These are phyloP conservation scores for Atherinosoma microstoma DNA, from an alignment of 2,797 vertebrate species.

Conservation along the genomic window DNA sequence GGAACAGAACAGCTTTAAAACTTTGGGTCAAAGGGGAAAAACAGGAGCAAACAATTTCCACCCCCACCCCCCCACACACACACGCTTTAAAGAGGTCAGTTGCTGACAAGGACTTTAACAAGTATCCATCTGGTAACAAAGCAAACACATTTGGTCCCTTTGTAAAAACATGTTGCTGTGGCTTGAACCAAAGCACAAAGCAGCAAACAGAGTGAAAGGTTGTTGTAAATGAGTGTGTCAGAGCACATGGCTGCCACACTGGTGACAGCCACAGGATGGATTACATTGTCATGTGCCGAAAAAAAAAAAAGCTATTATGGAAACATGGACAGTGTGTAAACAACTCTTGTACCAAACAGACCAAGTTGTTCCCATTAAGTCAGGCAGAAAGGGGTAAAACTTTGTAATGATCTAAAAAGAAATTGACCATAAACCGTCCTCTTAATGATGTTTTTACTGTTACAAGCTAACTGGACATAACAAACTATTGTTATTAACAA, in stretches of 20 bases:
- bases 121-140: conserved; percentile 44
- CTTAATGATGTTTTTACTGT: neutral
- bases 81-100: conserved; percentile 39
- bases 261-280: conserved; percentile 62
- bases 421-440: neutral
- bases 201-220: conserved; percentile 66
- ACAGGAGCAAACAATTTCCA: neutral
- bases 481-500: neutral
- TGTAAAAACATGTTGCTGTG: conserved; percentile 56
- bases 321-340: conserved; percentile 59
- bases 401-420: neutral
- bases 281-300: conserved; percentile 52
- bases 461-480: neutral
- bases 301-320: conserved; percentile 43
- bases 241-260: conserved; percentile 55
- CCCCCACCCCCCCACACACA: no score
- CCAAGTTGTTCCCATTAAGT: conserved; percentile 19
- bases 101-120: conserved; percentile 40
- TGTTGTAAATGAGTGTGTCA: conserved; percentile 56
- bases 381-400: neutral
- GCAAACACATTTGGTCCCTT: conserved; percentile 39
- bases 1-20: neutral
- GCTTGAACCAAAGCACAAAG: conserved; percentile 50
- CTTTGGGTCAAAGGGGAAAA: neutral
- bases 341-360: conserved; percentile 38